Base-by-base conservation (phyloP, 2,797 vertebrate genomes). In the Phalanger gymnotis region DNA sequence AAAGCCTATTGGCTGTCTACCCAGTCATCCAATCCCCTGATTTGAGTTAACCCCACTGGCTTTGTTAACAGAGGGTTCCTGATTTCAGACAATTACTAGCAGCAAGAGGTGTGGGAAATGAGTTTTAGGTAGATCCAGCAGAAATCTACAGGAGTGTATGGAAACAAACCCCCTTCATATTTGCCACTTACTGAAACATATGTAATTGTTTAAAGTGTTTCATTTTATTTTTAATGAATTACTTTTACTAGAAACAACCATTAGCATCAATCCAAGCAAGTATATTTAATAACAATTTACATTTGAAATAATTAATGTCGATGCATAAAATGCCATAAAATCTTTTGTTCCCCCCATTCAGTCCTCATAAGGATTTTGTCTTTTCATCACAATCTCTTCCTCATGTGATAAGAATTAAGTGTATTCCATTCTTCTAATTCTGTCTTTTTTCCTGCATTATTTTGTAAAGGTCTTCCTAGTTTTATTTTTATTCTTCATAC, bases 1-100 rank as follows among this genome's bases (percentile, higher is more conserved):
- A 53, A 90, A 54, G 40, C 90, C 51, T 53, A 28, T 53, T 53
- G 53, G 28, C 30, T 90, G 13, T 54, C 90, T 34, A 53, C 19
- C 53, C 28, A 53, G 1, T n/a, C n/a, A 40, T 40, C n/a, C 9
- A 87, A 31, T 55, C 92, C 57, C 90, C 27, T 91, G 53, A 91
- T 56, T 34, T 28, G 73, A 94, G 22, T 91, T 87, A 34, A 90
- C 91, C 3, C 53, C 58, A 87, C 51, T 53, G 61, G 19, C 31
- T 57, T 34, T 55, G 73, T 31, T 54, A 90, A 52, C 28, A 55
- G 12, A 51, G 90, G 31, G 61, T 95, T 97, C 66, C 95, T 54
- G 52, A 92, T 92, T 56, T 22, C 73, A 89, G 95, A 27, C 0
- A 28, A 81, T 92, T 94, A 34, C 27, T 91, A 58, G 13, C 73